Evolutionary conservation across 2,113 vertebrate genomes (phyloP).

Genomic region (Aythya baeri): DNA sequence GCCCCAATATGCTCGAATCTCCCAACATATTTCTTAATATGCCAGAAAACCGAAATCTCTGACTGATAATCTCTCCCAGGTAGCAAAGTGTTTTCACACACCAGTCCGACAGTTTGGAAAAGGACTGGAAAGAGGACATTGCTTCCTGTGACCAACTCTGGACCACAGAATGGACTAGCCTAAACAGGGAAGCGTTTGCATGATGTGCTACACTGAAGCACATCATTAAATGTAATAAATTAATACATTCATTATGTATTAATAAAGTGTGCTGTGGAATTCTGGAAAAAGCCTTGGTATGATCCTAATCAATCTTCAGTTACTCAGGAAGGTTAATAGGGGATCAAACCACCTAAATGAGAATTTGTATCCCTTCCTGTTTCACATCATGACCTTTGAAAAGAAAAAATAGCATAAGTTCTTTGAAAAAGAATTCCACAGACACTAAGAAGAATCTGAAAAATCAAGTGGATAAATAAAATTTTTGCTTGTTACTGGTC

Average conservation of each 20-base stretch:
- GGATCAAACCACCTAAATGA: not conserved
- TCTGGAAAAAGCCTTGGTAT: not conserved
- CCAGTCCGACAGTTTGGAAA: not conserved
- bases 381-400: not conserved
- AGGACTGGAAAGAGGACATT: not conserved
- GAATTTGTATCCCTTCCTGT: not conserved
- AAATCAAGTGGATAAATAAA: not conserved
- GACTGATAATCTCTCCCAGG: not conserved
- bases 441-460: not conserved
- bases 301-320: not conserved
- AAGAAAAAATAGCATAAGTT: not conserved
- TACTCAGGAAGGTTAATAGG: not conserved
- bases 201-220: not conserved
- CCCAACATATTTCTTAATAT: not conserved
- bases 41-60: not conserved
- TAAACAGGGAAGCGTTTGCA: not conserved
- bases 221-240: too few relatives aligned
- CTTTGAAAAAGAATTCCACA: not conserved
- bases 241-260: not conserved
- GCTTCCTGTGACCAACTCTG: not conserved
- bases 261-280: not conserved
- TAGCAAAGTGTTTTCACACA: not conserved
- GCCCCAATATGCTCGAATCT: too few relatives aligned
- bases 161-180: not conserved
- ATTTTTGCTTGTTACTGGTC: not conserved